Evolutionary conservation across 2,113 vertebrate species (phyloP).

Genomic region (Calcarius ornatus): DNA sequence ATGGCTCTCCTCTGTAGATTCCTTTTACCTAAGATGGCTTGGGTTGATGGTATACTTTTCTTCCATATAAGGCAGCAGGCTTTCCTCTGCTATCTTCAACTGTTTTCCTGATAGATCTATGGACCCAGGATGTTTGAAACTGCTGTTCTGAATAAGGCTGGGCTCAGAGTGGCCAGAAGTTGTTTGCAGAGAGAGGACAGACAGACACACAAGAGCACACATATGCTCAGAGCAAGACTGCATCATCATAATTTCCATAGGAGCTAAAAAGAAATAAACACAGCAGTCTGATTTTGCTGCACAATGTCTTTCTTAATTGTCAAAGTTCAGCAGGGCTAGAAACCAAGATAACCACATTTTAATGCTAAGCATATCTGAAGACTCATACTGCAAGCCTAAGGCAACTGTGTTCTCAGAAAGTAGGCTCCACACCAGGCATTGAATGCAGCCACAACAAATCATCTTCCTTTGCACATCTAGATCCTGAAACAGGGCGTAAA

Average conservation of each 20-base stretch:
- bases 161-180: not conserved
- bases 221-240: not conserved
- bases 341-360: not conserved
- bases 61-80: not conserved
- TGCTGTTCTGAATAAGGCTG: not conserved
- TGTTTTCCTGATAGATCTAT: not conserved
- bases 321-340: not conserved
- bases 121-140: not conserved
- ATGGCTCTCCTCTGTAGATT: not conserved
- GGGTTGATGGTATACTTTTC: not conserved
- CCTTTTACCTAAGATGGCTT: not conserved
- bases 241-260: not conserved
- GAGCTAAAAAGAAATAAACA: constrained; percentile 25
- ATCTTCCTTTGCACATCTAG: not conserved
- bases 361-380: constrained; percentile 29
- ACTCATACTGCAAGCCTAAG: not conserved
- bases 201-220: not conserved
- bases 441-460: not conserved
- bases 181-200: not conserved
- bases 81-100: not conserved
- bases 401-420: not conserved
- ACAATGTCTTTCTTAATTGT: not conserved
- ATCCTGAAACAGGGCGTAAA: not conserved
- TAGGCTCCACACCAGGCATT: not conserved
- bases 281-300: not conserved